A percentile compares a stretch with the other conserved stretches of the same genome.
These are phyloP conservation scores for Microtus oregoni DNA, from an alignment of 2,113 vertebrate species.

Conservation along the genomic window DNA sequence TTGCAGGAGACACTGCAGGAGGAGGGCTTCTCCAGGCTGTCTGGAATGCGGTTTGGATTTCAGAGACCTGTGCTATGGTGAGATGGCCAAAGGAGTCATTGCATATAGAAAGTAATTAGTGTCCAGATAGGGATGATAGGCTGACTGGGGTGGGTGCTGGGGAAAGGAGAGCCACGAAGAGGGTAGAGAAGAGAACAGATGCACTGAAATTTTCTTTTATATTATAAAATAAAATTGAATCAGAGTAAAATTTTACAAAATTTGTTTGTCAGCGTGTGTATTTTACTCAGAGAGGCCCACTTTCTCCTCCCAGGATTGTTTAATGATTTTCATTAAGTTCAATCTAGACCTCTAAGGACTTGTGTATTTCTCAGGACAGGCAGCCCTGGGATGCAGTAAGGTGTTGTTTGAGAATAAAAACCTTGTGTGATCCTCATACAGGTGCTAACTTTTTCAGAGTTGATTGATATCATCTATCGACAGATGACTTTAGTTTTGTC, in stretches of 20 bases:
- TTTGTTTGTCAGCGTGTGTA: background rate
- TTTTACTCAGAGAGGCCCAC: slow-evolving; percentile 43
- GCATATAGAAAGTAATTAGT: background rate
- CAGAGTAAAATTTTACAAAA: background rate
- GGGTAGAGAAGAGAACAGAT: background rate
- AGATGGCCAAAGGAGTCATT: background rate
- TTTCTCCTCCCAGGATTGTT: background rate
- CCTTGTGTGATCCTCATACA: background rate
- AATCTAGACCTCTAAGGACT: background rate
- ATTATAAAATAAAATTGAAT: slow-evolving; percentile 8
- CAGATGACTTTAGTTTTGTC: slow-evolving; percentile 43
- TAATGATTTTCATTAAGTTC: background rate
- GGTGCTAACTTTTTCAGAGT: background rate
- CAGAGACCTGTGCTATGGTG: background rate
- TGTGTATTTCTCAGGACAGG: background rate
- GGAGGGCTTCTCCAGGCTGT: background rate
- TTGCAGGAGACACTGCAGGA: no score
- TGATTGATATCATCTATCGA: background rate
- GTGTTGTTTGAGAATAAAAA: background rate
- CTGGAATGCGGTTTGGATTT: background rate
- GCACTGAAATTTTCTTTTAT: background rate
- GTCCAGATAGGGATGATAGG: background rate
- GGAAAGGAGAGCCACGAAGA: background rate
- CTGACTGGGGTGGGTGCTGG: background rate
- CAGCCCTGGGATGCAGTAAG: background rate